Base-by-base conservation (phyloP, 2,888 invertebrate genomes). In the Bugulina stolonifera region DNA sequence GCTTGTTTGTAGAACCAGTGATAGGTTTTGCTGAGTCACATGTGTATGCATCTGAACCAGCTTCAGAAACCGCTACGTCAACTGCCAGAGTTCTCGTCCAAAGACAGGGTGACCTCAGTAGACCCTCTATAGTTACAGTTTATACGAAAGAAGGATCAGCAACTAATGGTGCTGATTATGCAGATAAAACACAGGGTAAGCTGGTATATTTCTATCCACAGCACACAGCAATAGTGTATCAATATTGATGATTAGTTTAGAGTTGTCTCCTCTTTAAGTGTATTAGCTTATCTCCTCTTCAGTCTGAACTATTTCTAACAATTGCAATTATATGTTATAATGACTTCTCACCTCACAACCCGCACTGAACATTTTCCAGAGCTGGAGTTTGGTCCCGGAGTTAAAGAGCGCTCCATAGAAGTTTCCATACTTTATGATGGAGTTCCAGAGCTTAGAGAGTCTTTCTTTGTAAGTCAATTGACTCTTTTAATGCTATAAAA, bases 91-190 rank as follows among this genome's bases (percentile, higher is more conserved):
- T 64, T 22, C 10, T 27, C 25, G 32, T 64, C 10, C 32, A 64
- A 14, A 76, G 84, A 52, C 73, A 76, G 3, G 84, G 84, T 22
- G 84, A 84, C 76, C 76, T 80, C 14, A 79, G 81, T 0, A 76
- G 76, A 58, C 77, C 77, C 1, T 82, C 82, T 0, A 76, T 79
- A 2, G 81, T 84, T 22, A 76, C 81, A 55, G 79, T 83, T 22
- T 79, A 81, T 73, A 84, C 84, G 1, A 81, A 82, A 73, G 83
- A 83, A 74, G 83, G 83, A 1, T 82, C 82, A 0, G 84, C 84
- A 0, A 79, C 79, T 71, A 80, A 83, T 35, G 83, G 82, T 43
- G 75, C 77, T 35, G 84, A 84, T 75, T 84, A 83, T 73, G 78
- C 80, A 71, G 81, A 64, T n/a, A 32, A 32, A n/a, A 64, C 64